phyloP scores from a whole-genome alignment of 1,140 invertebrate genomes.

The Lethrus apterus region DNA sequence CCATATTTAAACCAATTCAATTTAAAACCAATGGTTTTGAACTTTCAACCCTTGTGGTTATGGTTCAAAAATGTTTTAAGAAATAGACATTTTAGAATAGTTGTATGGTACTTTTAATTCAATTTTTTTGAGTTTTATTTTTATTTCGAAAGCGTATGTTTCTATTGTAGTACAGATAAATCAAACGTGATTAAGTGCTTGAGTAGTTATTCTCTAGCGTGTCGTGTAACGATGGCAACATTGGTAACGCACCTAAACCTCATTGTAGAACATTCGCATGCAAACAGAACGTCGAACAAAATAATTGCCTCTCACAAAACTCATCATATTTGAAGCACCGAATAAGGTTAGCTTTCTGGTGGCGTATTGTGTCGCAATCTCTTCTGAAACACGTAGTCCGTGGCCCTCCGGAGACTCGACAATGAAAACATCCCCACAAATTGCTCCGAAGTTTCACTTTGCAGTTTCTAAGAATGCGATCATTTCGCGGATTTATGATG shows the following conservation, averaged over 20 bases:
- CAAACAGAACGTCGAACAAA: slow-evolving; percentile 23
- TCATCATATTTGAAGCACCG: slow-evolving; percentile 21
- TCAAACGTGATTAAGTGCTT: no score
- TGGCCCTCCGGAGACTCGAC: slow-evolving; percentile 7
- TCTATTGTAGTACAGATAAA: no score
- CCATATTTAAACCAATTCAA: no score
- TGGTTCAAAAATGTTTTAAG: no score
- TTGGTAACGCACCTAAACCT: slow-evolving; percentile 16
- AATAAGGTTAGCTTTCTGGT: slow-evolving; percentile 7
- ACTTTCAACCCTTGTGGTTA: no score
- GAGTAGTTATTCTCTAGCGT: slow-evolving; percentile 12
- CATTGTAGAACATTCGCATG: slow-evolving; percentile 23
- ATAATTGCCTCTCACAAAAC: slow-evolving; percentile 24
- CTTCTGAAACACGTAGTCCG: slow-evolving; percentile 11
- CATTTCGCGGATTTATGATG: slow-evolving; percentile 26
- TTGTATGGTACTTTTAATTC: no score
- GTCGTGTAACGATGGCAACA: slow-evolving; percentile 14
- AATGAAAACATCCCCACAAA: slow-evolving; percentile 19
- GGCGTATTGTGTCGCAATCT: slow-evolving; percentile 14
- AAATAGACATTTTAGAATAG: no score
- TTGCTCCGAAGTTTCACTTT: slow-evolving; percentile 28
- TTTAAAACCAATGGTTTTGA: no score
- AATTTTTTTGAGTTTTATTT: no score
- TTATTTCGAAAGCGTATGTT: no score
- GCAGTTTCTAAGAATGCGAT: slow-evolving; percentile 22